Conservation (phyloP, 2,113 vertebrate genomes). For the Myotis lucifugus region DNA sequence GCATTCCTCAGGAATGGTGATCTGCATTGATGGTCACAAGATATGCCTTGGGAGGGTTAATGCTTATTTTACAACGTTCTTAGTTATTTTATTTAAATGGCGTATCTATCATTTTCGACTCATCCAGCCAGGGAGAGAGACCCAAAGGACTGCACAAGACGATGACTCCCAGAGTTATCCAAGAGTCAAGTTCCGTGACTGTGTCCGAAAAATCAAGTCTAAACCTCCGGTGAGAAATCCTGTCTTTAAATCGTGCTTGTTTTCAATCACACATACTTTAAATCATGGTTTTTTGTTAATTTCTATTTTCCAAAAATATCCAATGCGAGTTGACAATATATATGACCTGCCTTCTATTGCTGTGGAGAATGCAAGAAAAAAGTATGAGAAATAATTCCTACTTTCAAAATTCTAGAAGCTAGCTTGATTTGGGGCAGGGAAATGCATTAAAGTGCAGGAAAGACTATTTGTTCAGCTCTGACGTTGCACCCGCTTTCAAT, state of each 20-base stretch:
- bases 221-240: constrained; percentile 81
- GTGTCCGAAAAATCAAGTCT: constrained; percentile 79
- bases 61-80: neutral
- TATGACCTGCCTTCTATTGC: neutral
- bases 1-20: neutral
- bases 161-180: constrained; percentile 65
- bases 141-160: constrained; percentile 60
- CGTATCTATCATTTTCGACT: neutral
- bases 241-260: neutral
- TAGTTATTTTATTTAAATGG: neutral
- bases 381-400: neutral
- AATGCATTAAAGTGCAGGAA: neutral
- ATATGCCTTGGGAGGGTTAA: neutral
- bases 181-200: constrained; percentile 82
- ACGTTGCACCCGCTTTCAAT: neutral
- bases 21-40: neutral
- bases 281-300: neutral
- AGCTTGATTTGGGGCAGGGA: neutral
- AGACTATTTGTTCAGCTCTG: neutral
- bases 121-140: constrained; percentile 67
- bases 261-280: neutral
- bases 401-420: neutral
- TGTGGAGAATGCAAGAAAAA: neutral
- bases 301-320: neutral
- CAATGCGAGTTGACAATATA: neutral